Evolutionary conservation across 2,797 vertebrate species (phyloP), one percentile per base, ranked within the genome.

Genomic region (Catostomus latipinnis): DNA sequence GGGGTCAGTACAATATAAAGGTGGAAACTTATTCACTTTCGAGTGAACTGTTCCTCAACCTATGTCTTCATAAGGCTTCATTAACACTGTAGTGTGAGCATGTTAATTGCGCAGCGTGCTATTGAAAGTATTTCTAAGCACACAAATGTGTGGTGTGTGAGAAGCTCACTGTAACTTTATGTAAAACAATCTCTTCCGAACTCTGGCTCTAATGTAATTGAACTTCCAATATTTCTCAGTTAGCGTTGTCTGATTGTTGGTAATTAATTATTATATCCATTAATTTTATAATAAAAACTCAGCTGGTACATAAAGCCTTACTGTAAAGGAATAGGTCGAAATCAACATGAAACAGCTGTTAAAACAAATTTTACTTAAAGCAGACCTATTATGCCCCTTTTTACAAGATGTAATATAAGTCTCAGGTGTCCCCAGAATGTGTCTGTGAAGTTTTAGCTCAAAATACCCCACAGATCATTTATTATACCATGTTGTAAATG

Each of bases 131-230:
- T 81, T 22, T 66, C 10, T 56, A 6, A 68, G 68, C 43, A 48
- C 43, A 46, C 50, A 45, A n/a, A 22, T 74, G 13, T 34, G 57
- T 52, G 68, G 70, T 73, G 72, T 78, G 78, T 81, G 16, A n/a
- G 73, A 14, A 78, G 66, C 74, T 78, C 72, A 57, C 71, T 53
- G 43, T 52, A 69, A 70, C 75, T 84, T 56, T 16, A 76, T 66
- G 86, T 65, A 83, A 85, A 81, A 74, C 81, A 76, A n/a, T 65
- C 56, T 85, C 80, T 86, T 85, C 81, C 49, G 71, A 77, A 56
- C 74, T 85, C 68, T 68, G 66, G 6, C 22, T 71, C 78, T 83
- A 83, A 88, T 87, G 85, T 12, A 85, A 86, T 86, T 87, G 79
- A 72, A 72, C 10, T 62, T 75, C 50, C 66, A 69, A 61, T 85